Evolutionary conservation across 2,113 vertebrate species (phyloP).

Genomic region (Vireo altiloquus): DNA sequence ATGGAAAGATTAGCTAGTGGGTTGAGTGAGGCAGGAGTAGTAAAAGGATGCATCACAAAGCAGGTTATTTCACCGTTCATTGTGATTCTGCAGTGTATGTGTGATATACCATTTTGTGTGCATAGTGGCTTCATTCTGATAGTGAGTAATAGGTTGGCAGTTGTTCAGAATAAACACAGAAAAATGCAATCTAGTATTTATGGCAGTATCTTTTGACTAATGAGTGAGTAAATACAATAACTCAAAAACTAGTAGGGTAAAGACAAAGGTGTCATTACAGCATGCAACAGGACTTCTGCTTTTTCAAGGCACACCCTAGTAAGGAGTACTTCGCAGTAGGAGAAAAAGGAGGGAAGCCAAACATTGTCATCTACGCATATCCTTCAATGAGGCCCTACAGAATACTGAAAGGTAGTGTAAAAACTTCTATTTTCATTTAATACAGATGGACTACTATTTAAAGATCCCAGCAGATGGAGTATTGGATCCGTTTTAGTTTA

Average conservation of each 20-base stretch:
- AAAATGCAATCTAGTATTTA: not conserved
- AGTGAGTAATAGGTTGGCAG: not conserved
- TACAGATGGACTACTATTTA: not conserved
- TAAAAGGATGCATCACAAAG: not conserved
- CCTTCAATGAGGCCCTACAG: slow-evolving; percentile 82
- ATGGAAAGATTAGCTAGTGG: not conserved
- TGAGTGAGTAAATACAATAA: not conserved
- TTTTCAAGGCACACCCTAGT: slow-evolving; percentile 80
- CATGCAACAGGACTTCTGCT: slow-evolving; percentile 33
- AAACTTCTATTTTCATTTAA: not conserved
- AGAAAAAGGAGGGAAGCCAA: slow-evolving; percentile 86
- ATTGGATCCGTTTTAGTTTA: not conserved
- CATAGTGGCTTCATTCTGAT: not conserved
- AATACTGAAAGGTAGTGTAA: slow-evolving; percentile 81
- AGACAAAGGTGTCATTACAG: not conserved
- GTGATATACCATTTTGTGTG: not conserved
- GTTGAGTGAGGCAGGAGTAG: not conserved
- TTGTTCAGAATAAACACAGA: not conserved
- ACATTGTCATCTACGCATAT: slow-evolving; percentile 88
- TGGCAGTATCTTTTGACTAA: not conserved
- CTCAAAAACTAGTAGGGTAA: not conserved
- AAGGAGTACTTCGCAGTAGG: slow-evolving; percentile 83
- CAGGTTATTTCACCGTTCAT: not conserved
- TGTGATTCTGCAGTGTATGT: not conserved
- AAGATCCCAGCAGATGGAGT: not conserved